Evolutionary conservation across 2,797 vertebrate species (phyloP), one percentile per base, ranked within the genome.

Genomic region (Sphaeramia orbicularis): DNA sequence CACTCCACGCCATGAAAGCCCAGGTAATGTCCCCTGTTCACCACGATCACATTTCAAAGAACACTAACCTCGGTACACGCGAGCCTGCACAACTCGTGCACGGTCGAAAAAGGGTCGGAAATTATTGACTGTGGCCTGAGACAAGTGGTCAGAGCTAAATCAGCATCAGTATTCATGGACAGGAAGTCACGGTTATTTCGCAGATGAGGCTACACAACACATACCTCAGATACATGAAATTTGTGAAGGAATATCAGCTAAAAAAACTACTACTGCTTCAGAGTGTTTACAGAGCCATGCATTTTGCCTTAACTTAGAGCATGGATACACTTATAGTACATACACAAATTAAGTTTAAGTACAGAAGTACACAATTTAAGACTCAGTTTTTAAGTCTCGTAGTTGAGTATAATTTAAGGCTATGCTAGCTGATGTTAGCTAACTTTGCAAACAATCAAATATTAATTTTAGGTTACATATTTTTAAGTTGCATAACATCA

Each of bases 1-100:
- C 69, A 68, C 87, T 89, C 83, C 78, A 48, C 45, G 30, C 50
- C 65, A 50, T 86, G 83, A 91, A 90, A 86, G 85, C 83, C 43
- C 65, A 76, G 83, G 83, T 92, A 87, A 89, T 91, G 84, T 78
- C 67, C 72, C 61, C 80, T 83, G 79, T 81, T 86, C 71, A 65
- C 65, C 61, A 24, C 51, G 52, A 74, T 83, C 65, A 64, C 52
- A 78, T 81, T 81, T 78, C 80, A 89, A 49, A 85, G 59, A 72
- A 74, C 67, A 27, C 54, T 65, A 76, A 41, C 56, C 58, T 45
- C 15, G 4, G 27, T 47, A 1, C 1, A 7, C 42, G 45, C 21
- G 38, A 56, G 18, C 52, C 50, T 27, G 1, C 35, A 40, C 15
- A 36, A 7, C 30, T 32, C 30, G 1, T 4, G 30, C 6, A 7